Conservation (phyloP, 2,113 vertebrate genomes). For the Clinocottus analis region DNA sequence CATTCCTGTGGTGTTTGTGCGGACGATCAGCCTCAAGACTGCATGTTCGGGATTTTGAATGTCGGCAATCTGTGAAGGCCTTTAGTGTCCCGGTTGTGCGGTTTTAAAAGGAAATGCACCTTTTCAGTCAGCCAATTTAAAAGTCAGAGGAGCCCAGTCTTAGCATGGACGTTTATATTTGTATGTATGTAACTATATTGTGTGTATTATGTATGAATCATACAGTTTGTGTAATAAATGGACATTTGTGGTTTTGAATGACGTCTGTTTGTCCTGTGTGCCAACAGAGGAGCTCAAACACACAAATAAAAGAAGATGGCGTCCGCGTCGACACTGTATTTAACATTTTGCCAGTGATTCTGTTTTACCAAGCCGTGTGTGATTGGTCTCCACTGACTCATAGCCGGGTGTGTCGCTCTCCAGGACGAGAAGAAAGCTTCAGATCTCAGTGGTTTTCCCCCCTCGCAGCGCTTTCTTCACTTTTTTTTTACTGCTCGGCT, state of each 20-base stretch:
- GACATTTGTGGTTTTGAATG: not conserved
- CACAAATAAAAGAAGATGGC: slow-evolving; percentile 5
- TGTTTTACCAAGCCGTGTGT: slow-evolving; percentile 19
- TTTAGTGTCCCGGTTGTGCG: not conserved
- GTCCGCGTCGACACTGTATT: slow-evolving; percentile 13
- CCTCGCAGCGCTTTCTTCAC: slow-evolving; percentile 13
- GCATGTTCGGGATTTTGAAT: slow-evolving; percentile 44
- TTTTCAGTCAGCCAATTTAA: slow-evolving; percentile 22
- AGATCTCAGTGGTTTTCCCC: slow-evolving; percentile 10
- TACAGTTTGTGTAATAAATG: slow-evolving; percentile 61
- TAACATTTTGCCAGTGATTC: slow-evolving; percentile 25
- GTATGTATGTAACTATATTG: slow-evolving; percentile 62
- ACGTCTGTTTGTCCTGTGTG: slow-evolving; percentile 6
- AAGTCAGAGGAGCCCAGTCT: slow-evolving; percentile 5
- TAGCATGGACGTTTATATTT: slow-evolving; percentile 60
- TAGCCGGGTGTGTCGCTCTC: slow-evolving; percentile 59
- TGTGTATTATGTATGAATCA: slow-evolving; percentile 22
- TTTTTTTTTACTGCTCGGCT: slow-evolving; percentile 23
- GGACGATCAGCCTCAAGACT: slow-evolving; percentile 57
- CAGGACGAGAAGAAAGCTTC: slow-evolving; percentile 8
- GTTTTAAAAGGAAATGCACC: slow-evolving; percentile 21
- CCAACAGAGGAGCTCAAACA: slow-evolving; percentile 4
- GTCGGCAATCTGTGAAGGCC: slow-evolving; percentile 18
- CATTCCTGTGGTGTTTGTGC: slow-evolving; percentile 58
- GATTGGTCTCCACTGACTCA: slow-evolving; percentile 55